Percentiles rank a stretch among this genome's conserved stretches.
phyloP scores from a whole-genome alignment of 2,113 vertebrate species.

The Phylloscopus trochilus region DNA sequence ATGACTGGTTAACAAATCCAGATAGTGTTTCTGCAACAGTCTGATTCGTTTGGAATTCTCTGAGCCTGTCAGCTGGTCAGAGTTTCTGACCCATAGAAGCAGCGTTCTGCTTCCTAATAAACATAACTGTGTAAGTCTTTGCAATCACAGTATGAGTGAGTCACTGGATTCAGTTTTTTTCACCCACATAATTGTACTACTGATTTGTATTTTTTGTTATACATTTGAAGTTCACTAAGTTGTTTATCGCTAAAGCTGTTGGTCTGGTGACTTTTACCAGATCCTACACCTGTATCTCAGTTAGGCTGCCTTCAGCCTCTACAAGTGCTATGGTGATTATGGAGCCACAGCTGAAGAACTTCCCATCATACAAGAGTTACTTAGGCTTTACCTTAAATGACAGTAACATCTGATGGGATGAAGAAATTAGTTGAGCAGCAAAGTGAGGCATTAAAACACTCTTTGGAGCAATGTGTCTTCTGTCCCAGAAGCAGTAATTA shows the following conservation, averaged over 20 bases:
- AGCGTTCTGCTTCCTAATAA: neutral
- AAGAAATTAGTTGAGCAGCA: neutral
- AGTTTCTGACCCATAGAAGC: neutral
- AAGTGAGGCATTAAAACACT: neutral
- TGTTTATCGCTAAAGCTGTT: neutral
- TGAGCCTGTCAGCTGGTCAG: neutral
- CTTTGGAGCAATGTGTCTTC: neutral
- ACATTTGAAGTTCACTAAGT: neutral
- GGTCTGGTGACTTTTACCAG: neutral
- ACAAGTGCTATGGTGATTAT: neutral
- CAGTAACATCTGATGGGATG: neutral
- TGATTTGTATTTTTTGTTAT: neutral
- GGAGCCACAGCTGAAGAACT: neutral
- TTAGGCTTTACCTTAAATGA: neutral
- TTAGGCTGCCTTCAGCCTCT: neutral
- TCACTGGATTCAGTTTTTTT: neutral
- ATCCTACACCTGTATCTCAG: neutral
- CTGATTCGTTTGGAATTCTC: neutral
- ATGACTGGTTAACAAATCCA: neutral
- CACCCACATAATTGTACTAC: neutral
- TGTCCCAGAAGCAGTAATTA: neutral
- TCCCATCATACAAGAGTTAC: neutral
- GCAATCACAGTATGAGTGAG: accelerated
- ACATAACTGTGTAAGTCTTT: neutral
- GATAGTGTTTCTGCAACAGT: neutral